A percentile compares a stretch with the other conserved stretches of the same genome.
phyloP scores from a whole-genome alignment of 2,113 vertebrate genomes.

The Cololabis saira region DNA sequence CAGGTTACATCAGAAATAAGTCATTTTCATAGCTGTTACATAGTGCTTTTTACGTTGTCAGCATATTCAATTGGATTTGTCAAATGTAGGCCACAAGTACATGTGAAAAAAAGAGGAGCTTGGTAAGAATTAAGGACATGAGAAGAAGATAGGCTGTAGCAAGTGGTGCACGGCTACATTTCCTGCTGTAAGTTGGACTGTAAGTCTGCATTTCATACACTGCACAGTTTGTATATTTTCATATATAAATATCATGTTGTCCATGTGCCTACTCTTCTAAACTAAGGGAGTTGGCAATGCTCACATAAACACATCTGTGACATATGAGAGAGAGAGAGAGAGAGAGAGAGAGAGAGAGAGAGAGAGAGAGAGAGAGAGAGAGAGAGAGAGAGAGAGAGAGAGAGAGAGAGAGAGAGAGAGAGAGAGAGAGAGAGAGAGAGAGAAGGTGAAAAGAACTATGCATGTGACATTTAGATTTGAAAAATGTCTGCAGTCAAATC shows the following conservation, averaged over 20 bases:
- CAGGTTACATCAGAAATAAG: constrained; percentile 49
- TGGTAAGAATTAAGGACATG: constrained; percentile 25
- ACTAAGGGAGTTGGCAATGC: constrained; percentile 35
- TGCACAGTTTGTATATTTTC: constrained; percentile 32
- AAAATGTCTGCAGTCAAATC: background rate
- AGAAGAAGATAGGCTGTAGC: constrained; percentile 27
- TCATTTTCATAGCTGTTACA: constrained; percentile 74
- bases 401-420: constrained; percentile 9
- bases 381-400: constrained; percentile 9
- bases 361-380: no score
- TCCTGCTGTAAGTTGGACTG: constrained; percentile 8
- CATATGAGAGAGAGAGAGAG: constrained; percentile 23
- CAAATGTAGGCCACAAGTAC: constrained; percentile 73
- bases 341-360: background rate
- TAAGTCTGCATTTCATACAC: constrained; percentile 24
- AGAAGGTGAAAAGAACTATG: constrained; percentile 10
- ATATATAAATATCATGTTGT: constrained; percentile 38
- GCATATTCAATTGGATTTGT: constrained; percentile 77
- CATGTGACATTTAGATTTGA: background rate
- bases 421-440: constrained; percentile 11
- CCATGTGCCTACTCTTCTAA: constrained; percentile 23
- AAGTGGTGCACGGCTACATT: constrained; percentile 18
- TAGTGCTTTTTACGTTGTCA: constrained; percentile 66
- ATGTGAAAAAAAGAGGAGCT: constrained; percentile 54
- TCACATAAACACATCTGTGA: constrained; percentile 25